Conservation (phyloP, 1,140 invertebrate genomes). For the Drosophila seguyi region DNA sequence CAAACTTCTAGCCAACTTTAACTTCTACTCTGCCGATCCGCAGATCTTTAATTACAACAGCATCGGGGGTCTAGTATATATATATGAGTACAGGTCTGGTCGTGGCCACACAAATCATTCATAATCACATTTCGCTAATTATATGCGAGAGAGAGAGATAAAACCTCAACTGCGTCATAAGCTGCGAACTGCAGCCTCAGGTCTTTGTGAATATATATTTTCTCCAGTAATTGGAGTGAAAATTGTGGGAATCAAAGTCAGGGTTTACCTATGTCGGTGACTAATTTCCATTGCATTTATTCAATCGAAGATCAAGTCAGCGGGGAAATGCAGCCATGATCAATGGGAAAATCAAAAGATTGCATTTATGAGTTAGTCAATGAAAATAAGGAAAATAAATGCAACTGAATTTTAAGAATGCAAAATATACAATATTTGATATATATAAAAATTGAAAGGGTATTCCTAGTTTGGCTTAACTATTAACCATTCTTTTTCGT, state of each 20-base stretch:
- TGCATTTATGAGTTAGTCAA: background rate
- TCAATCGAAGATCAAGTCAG: background rate
- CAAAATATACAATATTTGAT: background rate
- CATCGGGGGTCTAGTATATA: background rate
- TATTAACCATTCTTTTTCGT: background rate
- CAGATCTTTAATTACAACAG: conserved; percentile 49
- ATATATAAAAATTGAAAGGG: background rate
- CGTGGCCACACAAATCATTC: conserved; percentile 45
- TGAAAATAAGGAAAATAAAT: background rate
- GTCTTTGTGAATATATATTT: background rate
- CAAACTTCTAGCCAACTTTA: conserved; percentile 16
- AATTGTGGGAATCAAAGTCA: background rate
- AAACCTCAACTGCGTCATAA: conserved; percentile 37
- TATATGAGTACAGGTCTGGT: conserved; percentile 30
- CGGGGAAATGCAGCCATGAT: conserved; percentile 4
- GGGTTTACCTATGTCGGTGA: conserved; percentile 1
- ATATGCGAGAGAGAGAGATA: conserved; percentile 10
- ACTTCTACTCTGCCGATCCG: conserved; percentile 9
- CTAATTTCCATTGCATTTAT: background rate
- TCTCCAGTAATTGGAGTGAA: conserved; percentile 9
- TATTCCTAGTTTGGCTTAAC: no score
- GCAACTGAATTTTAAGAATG: no score
- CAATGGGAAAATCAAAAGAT: conserved; percentile 19
- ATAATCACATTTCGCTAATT: conserved; percentile 50
- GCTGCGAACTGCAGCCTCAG: conserved; percentile 6